Base-by-base conservation (phyloP, 1,140 invertebrate species). In the Aradophagus sp. region DNA sequence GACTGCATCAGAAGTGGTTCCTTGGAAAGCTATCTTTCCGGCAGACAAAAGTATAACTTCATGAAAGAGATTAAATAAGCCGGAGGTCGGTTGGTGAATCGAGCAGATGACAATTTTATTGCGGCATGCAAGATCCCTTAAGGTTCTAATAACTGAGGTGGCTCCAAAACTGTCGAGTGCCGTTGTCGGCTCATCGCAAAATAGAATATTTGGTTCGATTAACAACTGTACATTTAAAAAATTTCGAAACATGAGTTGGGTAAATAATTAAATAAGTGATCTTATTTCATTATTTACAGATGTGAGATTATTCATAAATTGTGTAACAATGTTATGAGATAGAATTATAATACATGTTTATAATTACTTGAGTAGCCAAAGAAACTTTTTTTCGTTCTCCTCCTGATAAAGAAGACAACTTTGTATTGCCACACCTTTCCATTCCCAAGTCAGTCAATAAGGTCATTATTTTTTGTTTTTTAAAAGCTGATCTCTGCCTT, bases 371-470 rank as follows among this genome's bases (percentile, higher is more conserved):
- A 34, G 93, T 91, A 29, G 94, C 96, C 70, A 97, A 88, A 0
- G 94, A 90, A 5, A 97, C 86, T 73, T 94, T 87, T 80, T 95
- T 96, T 74, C 90, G 90, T 80, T 98, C 95, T 0, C 96, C 96
- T 1, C 95, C 94, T 1, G 95, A 97, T 70, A 88, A 86, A 53
- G 84, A 86, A 71, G 85, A 91, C 69, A 91, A 89, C 88, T 81
- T 91, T 5, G 92, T 93, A 47, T 88, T 81, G 1, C 81, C 85
- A 71, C 92, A 91, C 77, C 90, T 91, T 7, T 76, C 81, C 2
- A 96, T 82, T 0, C 93, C 91, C 8, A 96, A 85, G 27, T 92
- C 86, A 0, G 47, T 47, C 6, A 87, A 35, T 19, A 87, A 62
- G 13, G 45, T 45, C 1, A 67, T 44, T 38, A 87, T 84, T 17